These are phyloP conservation scores for Microcebus tavaratra DNA, from an alignment of 2,113 vertebrate genomes.

Conservation along the genomic window DNA sequence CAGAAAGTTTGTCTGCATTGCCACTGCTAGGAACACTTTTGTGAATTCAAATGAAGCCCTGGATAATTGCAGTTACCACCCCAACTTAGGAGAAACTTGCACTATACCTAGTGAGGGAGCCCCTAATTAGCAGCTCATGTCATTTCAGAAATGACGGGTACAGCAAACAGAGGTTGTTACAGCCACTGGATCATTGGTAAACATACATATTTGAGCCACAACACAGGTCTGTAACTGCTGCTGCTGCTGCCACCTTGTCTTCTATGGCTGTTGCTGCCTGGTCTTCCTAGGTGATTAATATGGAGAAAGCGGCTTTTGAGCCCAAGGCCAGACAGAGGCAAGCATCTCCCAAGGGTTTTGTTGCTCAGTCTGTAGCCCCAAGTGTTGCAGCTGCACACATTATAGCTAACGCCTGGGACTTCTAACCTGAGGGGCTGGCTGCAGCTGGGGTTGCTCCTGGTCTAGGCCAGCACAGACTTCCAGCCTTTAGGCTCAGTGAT, in stretches of 20 bases:
- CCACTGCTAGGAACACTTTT: neutral
- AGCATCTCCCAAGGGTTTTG: neutral
- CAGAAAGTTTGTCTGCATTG: neutral
- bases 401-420: neutral
- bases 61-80: neutral
- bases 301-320: neutral
- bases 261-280: neutral
- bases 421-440: neutral
- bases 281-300: neutral
- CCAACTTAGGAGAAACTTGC: neutral
- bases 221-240: neutral
- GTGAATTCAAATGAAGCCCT: neutral
- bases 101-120: accelerated
- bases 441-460: neutral
- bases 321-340: neutral
- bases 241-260: neutral
- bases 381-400: conserved; percentile 44
- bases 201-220: neutral
- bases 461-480: neutral
- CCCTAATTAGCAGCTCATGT: neutral
- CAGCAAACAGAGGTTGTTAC: neutral
- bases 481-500: neutral
- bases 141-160: neutral
- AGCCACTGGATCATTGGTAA: neutral
- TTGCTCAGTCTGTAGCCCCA: neutral